Evolutionary conservation across 2,797 vertebrate species (phyloP), one percentile per base, ranked within the genome.

Genomic region (Crenuchus spilurus): DNA sequence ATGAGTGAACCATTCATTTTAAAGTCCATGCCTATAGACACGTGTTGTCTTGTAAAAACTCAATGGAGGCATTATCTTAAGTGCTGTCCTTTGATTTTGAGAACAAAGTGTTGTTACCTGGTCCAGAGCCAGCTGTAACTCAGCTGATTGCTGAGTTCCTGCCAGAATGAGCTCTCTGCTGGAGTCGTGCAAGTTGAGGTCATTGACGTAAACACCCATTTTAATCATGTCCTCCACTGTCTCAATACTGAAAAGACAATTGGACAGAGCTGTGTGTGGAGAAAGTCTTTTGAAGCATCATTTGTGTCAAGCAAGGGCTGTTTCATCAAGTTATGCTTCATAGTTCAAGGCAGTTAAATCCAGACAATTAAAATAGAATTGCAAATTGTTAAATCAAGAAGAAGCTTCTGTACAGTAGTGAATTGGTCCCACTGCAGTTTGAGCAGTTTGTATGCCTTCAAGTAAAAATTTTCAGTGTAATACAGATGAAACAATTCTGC

Each of bases 221-320:
- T 92, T 94, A 65, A 93, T 92, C 91, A 93, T 92, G 84, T 92
- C 89, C 80, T 92, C 91, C 83, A 90, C 91, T 0, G 92, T 93
- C 83, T 93, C 91, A 28, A 91, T 92, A 11, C 91, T 70, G 51
- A 46, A 60, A 54, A 76, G 37, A 78, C 57, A 73, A 69, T 60
- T 33, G 18, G 37, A 68, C 20, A 71, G 41, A 22, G 46, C 67
- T 61, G 30, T 31, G 51, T 46, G 16, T 18, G 35, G 54, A 35
- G 24, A 35, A 58, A 65, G 37, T 72, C n/a, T 18, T 60, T 46
- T 35, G 22, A 28, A 26, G 22, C 10, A 30, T 33, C 4, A 14
- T 55, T 71, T 58, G 6, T 28, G 11, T 35, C 16, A 55, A 11
- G 37, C 14, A 54, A n/a, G n/a, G 3, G 8, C 16, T 55, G 28